These are phyloP conservation scores for Cydia pomonella DNA, from an alignment of 1,140 invertebrate species.

Conservation along the genomic window DNA sequence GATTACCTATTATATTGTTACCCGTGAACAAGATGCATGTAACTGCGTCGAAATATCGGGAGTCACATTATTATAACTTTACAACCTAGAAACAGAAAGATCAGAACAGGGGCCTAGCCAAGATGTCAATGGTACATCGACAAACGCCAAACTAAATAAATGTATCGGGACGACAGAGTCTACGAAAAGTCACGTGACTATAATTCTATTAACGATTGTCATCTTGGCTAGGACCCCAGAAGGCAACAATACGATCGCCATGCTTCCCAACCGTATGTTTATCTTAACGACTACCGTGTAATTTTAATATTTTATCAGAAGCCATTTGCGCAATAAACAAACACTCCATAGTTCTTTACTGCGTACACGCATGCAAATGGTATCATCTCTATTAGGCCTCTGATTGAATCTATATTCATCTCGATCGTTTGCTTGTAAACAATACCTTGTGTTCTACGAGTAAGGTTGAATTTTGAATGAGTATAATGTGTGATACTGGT, in stretches of 20 bases:
- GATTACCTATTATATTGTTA: too few relatives aligned
- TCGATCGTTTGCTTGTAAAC: not conserved
- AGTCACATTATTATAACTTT: too few relatives aligned
- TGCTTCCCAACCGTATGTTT: not conserved
- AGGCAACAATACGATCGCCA: not conserved
- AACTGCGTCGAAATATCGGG: too few relatives aligned
- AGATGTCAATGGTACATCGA: too few relatives aligned
- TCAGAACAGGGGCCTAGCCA: too few relatives aligned
- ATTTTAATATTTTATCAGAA: constrained; percentile 34
- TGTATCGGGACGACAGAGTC: too few relatives aligned
- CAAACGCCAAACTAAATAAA: too few relatives aligned
- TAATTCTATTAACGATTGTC: too few relatives aligned
- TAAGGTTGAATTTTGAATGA: not conserved
- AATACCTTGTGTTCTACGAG: not conserved
- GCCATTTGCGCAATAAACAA: constrained; percentile 33
- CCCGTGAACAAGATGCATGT: too few relatives aligned
- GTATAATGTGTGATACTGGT: not conserved
- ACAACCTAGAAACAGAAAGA: too few relatives aligned
- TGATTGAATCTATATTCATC: not conserved
- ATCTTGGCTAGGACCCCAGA: too few relatives aligned
- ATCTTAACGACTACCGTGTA: not conserved
- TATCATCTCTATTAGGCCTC: constrained; percentile 20
- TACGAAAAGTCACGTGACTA: too few relatives aligned
- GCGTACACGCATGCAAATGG: constrained; percentile 4
- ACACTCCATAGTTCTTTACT: constrained; percentile 16